These are phyloP conservation scores for Phalera bucephala DNA, from an alignment of 2,888 invertebrate species.

Conservation along the genomic window DNA sequence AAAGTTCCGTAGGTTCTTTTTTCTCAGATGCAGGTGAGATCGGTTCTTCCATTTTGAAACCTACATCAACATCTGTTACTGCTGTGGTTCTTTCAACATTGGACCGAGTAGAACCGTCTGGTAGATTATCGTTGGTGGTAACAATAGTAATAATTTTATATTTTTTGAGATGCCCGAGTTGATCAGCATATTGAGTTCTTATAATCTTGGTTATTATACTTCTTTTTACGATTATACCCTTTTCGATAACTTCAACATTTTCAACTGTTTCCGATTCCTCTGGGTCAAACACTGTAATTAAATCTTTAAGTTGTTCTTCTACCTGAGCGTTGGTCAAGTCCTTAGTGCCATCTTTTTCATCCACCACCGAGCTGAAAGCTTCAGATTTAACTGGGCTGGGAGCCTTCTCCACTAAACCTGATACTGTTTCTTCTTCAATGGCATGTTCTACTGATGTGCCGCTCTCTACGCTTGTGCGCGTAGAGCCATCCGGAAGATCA, in stretches of 20 bases:
- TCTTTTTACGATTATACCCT: not conserved
- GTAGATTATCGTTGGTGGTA: constrained; percentile 14
- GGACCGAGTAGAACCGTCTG: constrained; percentile 20
- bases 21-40: too few species aligned
- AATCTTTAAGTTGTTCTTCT: not conserved
- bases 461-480: too few species aligned
- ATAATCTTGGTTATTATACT: not conserved
- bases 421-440: constrained; percentile 10
- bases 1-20: too few species aligned
- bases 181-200: constrained; percentile 1
- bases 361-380: not conserved
- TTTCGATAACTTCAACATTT: not conserved
- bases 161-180: constrained; percentile 2
- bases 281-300: not conserved
- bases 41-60: not conserved
- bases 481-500: constrained; percentile 11
- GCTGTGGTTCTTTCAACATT: constrained; percentile 19
- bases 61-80: constrained; percentile 21
- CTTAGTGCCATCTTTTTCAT: not conserved
- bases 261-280: constrained; percentile 1
- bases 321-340: not conserved
- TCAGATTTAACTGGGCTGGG: constrained; percentile 5
- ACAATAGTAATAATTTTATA: not conserved
- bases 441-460: not conserved
- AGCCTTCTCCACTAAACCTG: constrained; percentile 10